Conservation (phyloP, 1,140 invertebrate genomes). For the Apocrypta bakeri region DNA sequence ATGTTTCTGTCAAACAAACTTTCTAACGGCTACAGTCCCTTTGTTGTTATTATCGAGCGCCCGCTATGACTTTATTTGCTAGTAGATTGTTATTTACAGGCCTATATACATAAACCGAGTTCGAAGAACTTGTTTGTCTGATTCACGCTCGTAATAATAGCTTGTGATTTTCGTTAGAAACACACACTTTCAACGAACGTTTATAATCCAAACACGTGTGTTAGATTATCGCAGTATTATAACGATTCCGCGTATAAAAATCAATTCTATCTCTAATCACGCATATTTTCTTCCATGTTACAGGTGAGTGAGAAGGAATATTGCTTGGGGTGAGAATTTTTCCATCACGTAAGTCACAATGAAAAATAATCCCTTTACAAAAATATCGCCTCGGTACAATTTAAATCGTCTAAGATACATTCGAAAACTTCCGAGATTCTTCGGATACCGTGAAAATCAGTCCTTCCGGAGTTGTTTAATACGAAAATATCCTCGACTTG, state of each 20-base stretch:
- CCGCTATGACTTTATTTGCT: neutral
- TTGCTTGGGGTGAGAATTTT: neutral
- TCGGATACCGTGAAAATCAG: neutral
- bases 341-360: neutral
- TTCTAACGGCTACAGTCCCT: neutral
- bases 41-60: neutral
- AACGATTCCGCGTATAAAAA: neutral
- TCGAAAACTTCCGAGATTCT: too few species aligned
- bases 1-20: too few species aligned
- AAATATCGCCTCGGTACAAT: neutral
- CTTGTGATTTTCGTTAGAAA: neutral
- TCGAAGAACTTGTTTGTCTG: neutral
- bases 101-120: too few species aligned
- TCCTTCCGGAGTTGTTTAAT: neutral
- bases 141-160: neutral
- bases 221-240: too few species aligned
- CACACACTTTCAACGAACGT: neutral
- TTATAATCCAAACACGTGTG: too few species aligned
- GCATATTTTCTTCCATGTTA: slow-evolving; percentile 25
- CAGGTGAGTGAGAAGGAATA: slow-evolving; percentile 18
- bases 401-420: neutral
- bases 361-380: neutral
- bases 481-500: neutral
- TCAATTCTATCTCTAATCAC: neutral
- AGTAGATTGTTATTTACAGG: neutral